Evolutionary conservation across 1,140 invertebrate genomes (phyloP), one percentile per base, ranked within the genome.

Genomic region (Centruroides sculpturatus): DNA sequence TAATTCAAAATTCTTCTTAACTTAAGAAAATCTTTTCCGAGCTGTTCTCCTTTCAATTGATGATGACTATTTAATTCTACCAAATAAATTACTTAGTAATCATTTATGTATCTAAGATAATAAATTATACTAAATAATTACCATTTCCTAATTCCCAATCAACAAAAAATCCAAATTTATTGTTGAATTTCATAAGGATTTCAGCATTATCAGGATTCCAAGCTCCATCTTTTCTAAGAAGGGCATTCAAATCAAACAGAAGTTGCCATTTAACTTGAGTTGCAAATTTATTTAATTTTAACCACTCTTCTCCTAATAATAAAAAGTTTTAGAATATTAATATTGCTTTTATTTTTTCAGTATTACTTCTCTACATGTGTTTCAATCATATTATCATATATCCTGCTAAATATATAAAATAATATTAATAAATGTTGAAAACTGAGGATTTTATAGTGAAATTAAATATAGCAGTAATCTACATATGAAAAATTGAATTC

Each of bases 141-240:
- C 81, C 85, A 79, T 87, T 87, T 64, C 85, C 85, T 48, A 87
- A 73, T 71, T 86, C 83, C 82, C 83, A 86, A 65, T 83, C 80
- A 3, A 83, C 65, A 57, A 77, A 67, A 68, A 77, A 74, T 35
- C 66, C 72, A 53, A 80, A 74, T 34, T 73, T 67, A 7, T 70
- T 56, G 11, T 81, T 80, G 71, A 82, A 85, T 57, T 76, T 63
- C 55, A 87, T 73, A 13, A 87, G 73, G 62, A 80, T 69, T 60
- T 72, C 70, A 11, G 83, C 82, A 77, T 87, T 86, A 9, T 71
- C 69, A 41, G 75, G 72, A 72, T 83, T 74, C 85, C 85, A 87
- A 46, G 72, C 74, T 69, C 80, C 72, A n/a, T 71, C 59, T 68
- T 79, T 76, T 64, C 85, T 77, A 4, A 80, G 69, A 36, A 87